These are phyloP conservation scores for Phaethornis superciliosus DNA, from an alignment of 2,113 vertebrate genomes.

Conservation along the genomic window DNA sequence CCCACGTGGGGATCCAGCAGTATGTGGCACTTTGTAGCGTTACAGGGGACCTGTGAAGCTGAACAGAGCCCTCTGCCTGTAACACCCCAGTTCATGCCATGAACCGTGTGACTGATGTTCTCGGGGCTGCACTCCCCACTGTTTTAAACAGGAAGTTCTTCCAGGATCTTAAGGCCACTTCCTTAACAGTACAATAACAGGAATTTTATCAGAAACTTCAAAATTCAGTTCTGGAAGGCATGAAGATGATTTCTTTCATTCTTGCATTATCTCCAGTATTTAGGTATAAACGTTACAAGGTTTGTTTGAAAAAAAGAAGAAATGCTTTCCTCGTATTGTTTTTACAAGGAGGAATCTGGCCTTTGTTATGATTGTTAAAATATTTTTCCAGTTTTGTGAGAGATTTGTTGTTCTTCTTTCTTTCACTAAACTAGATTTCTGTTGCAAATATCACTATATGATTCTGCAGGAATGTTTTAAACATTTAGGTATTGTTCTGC, in stretches of 20 bases:
- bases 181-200: conserved; percentile 59
- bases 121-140: not conserved
- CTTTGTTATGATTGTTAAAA: not conserved
- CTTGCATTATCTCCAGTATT: not conserved
- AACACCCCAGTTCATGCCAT: not conserved
- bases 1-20: not conserved
- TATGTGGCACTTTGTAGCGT: not conserved
- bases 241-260: not conserved
- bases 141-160: conserved; percentile 61
- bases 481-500: not conserved
- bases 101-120: conserved; percentile 7
- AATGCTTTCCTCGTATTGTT: not conserved
- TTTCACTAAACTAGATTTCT: not conserved
- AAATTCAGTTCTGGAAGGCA: not conserved
- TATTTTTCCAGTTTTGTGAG: not conserved
- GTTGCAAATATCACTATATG: not conserved
- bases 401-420: not conserved
- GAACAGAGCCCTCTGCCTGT: not conserved
- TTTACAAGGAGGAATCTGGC: not conserved
- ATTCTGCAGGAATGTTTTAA: not conserved
- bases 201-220: conserved; percentile 48
- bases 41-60: not conserved
- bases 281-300: not conserved
- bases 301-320: not conserved
- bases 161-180: conserved; percentile 32